Base-by-base conservation (phyloP, 2,888 invertebrate genomes). In the Drosophila neotestacea region DNA sequence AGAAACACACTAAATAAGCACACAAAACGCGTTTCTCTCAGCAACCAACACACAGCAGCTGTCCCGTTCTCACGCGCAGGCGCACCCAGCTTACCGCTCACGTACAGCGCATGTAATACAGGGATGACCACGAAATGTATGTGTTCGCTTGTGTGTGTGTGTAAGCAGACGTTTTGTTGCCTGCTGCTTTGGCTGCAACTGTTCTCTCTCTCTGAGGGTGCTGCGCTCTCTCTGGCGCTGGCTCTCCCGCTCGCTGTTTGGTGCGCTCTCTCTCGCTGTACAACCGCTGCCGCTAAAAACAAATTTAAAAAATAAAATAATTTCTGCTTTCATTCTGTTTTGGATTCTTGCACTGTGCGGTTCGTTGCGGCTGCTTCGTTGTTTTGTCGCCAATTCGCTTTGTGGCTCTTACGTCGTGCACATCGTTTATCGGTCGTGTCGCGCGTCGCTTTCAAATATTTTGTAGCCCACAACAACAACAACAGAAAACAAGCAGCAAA, bases 381-480 rank as follows among this genome's bases (percentile, higher is more conserved):
- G 72, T 76, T 16, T 47, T 56, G 63, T 76, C 69, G 85, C 90
- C 91, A 90, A 90, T 90, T 88, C 85, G 81, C 86, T 89, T 82
- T 89, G 87, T 90, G 90, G 91, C 85, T 77, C 65, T 90, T 90
- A 90, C 90, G 91, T 91, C 90, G 89, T 90, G 73, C 90, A 86
- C 90, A 89, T 90, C 90, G 89, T 84, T 81, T 28, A 46, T 62
- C 86, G 88, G 79, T 83, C 81, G 88, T 83, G 77, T 72, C 77
- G 74, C 78, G 77, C 78, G 81, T 70, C 75, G 81, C 77, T 81
- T 76, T 72, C 27, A 72, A 72, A 67, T 70, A 22, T 47, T 44
- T 74, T 66, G 74, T 73, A 73, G 73, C 62, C 64, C 56, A 48
- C 67, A 72, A 65, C 52, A 51, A 54, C n/a, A 55, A 55, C 13